Evolutionary conservation across 2,113 vertebrate genomes (phyloP).

Genomic region (Perccottus glenii): DNA sequence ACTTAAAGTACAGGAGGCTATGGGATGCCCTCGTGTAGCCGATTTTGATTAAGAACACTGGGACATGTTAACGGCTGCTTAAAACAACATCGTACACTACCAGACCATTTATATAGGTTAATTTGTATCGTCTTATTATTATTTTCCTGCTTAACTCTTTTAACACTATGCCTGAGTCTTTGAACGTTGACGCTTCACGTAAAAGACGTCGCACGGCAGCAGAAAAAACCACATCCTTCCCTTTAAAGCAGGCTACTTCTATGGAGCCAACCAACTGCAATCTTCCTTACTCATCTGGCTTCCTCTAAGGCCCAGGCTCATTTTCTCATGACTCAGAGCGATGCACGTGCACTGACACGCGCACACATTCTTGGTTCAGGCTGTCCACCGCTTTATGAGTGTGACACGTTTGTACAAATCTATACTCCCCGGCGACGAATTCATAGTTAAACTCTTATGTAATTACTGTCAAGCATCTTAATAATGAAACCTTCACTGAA

Average conservation of each 20-base stretch:
- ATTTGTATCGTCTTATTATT: too few species aligned
- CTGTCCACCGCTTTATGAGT: neutral
- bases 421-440: too few species aligned
- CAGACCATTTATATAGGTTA: too few species aligned
- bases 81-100: too few species aligned
- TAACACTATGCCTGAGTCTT: too few species aligned
- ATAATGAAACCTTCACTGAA: neutral
- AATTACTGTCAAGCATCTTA: constrained; percentile 1
- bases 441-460: neutral
- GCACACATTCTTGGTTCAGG: neutral
- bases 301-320: neutral
- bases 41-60: too few species aligned
- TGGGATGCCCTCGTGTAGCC: too few species aligned
- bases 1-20: too few species aligned
- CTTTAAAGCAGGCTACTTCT: neutral
- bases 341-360: neutral
- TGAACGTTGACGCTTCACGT: neutral
- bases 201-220: constrained; percentile 42
- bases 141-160: too few species aligned
- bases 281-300: neutral
- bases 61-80: too few species aligned
- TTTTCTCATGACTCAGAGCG: too few species aligned
- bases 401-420: too few species aligned
- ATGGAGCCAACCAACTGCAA: constrained; percentile 12
- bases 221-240: constrained; percentile 68